A percentile compares a stretch with the other conserved stretches of the same genome.
Conservation (phyloP, 2,888 invertebrate species). For the Drosophila formosana region DNA sequence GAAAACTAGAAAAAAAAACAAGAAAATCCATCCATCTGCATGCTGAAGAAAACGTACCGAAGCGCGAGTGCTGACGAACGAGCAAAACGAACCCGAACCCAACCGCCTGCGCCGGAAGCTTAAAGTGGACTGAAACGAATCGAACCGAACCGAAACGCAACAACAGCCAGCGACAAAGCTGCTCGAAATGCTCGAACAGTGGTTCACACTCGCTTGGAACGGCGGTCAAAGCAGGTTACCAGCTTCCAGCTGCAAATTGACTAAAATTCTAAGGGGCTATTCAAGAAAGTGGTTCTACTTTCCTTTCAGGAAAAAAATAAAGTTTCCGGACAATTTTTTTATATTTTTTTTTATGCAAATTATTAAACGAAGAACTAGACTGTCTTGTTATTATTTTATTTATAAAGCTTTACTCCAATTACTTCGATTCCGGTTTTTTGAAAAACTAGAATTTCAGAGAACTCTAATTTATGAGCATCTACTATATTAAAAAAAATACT, state of each 20-base stretch:
- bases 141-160: conserved; percentile 61
- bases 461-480: too few relatives aligned
- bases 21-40: conserved; percentile 20
- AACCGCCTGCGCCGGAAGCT: conserved; percentile 81
- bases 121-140: conserved; percentile 76
- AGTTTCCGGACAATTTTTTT: too few relatives aligned
- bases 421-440: too few relatives aligned
- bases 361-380: too few relatives aligned
- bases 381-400: too few relatives aligned
- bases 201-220: conserved; percentile 4
- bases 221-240: neutral
- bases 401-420: too few relatives aligned
- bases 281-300: too few relatives aligned
- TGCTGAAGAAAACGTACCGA: conserved; percentile 45
- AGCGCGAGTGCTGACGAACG: conserved; percentile 53
- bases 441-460: too few relatives aligned
- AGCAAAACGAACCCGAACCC: conserved; percentile 39
- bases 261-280: too few relatives aligned
- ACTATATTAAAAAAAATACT: too few relatives aligned
- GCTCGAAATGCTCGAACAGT: conserved; percentile 37
- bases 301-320: too few relatives aligned
- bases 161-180: conserved; percentile 53
- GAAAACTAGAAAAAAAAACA: conserved; percentile 22
- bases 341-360: too few relatives aligned
- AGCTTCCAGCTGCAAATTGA: neutral